These are phyloP conservation scores for Microcebus lehilahytsara DNA, from an alignment of 2,113 vertebrate species.

Conservation along the genomic window DNA sequence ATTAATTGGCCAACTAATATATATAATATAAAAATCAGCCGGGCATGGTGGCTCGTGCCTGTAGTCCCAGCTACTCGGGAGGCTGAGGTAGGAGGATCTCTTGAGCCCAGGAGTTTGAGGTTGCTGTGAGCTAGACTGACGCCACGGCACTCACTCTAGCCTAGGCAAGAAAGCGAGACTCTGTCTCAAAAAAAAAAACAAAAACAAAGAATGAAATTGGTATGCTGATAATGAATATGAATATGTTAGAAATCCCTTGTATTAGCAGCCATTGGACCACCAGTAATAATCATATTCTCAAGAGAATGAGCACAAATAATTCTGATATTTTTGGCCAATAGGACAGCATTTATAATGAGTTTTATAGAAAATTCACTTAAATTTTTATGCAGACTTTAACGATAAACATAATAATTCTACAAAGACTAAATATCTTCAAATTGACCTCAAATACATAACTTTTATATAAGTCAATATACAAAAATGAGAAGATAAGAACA, in stretches of 20 bases:
- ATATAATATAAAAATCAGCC: too few relatives aligned
- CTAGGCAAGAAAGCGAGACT: too few relatives aligned
- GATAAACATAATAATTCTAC: constrained; percentile 39
- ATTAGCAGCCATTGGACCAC: not conserved
- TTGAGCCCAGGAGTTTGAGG: too few relatives aligned
- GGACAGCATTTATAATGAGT: not conserved
- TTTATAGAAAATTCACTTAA: constrained; percentile 22
- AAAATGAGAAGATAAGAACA: not conserved
- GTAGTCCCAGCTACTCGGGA: too few relatives aligned
- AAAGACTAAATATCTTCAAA: not conserved
- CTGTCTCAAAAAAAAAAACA: not conserved
- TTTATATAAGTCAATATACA: not conserved
- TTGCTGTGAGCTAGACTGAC: too few relatives aligned
- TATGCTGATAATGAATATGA: not conserved
- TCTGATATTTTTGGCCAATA: not conserved
- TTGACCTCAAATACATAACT: not conserved
- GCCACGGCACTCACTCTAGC: too few relatives aligned
- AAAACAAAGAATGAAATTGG: not conserved
- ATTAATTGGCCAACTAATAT: too few relatives aligned
- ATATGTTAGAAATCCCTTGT: not conserved
- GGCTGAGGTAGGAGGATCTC: too few relatives aligned
- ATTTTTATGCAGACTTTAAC: not conserved
- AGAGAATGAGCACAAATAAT: not conserved
- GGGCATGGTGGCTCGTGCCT: too few relatives aligned
- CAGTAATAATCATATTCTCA: not conserved